phyloP scores from a whole-genome alignment of 2,888 invertebrate species.

The Antheraea assamensis region DNA sequence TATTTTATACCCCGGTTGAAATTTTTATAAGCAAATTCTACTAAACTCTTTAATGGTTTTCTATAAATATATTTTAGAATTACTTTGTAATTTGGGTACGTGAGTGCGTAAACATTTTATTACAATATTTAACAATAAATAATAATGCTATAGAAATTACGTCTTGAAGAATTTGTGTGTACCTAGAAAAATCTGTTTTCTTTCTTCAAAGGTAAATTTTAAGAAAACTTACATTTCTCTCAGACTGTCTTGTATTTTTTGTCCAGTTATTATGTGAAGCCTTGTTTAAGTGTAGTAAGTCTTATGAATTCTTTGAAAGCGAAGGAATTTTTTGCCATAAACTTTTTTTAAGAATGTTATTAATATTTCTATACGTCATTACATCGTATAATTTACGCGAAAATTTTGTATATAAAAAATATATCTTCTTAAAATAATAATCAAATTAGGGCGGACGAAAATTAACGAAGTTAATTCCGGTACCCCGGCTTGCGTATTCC shows the following conservation, averaged over 20 bases:
- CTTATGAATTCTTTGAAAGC: neutral
- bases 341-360: neutral
- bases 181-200: neutral
- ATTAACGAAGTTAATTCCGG: constrained; percentile 22
- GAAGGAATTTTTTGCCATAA: neutral
- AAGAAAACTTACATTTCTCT: neutral
- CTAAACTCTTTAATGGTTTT: neutral
- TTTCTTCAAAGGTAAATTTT: neutral
- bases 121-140: neutral
- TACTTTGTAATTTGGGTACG: neutral
- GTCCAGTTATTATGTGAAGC: neutral
- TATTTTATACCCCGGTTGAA: neutral
- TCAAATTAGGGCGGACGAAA: constrained; percentile 20
- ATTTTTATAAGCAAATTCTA: neutral
- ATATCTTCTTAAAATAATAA: constrained; percentile 22
- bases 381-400: constrained; percentile 1
- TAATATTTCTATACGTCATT: neutral
- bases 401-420: constrained; percentile 9
- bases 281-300: neutral
- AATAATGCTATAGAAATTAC: neutral
- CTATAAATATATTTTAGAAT: neutral
- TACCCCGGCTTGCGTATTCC: constrained; percentile 14
- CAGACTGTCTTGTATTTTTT: neutral
- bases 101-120: neutral
- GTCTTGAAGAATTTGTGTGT: neutral